phyloP scores from a whole-genome alignment of 2,113 vertebrate genomes.

The Coryphaenoides rupestris region DNA sequence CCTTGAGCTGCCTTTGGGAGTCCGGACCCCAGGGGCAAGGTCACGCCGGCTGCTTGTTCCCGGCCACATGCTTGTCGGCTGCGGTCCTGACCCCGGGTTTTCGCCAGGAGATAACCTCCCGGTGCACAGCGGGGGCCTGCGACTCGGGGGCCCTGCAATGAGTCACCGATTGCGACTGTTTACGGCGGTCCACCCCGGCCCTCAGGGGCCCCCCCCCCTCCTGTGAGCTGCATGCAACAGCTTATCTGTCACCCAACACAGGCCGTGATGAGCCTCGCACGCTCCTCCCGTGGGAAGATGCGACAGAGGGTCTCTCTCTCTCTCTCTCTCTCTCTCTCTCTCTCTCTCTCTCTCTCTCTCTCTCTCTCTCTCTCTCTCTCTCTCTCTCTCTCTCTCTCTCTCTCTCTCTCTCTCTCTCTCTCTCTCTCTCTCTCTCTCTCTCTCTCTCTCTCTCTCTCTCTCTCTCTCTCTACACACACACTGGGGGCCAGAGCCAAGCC shows the following conservation, averaged over 20 bases:
- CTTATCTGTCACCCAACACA: slow-evolving; percentile 53
- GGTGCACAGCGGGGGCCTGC: slow-evolving; percentile 44
- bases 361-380: no score
- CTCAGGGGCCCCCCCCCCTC: not conserved
- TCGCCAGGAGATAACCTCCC: slow-evolving; percentile 57
- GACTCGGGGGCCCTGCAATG: slow-evolving; percentile 34
- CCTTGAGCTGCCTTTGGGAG: slow-evolving; percentile 44
- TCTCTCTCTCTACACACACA: slow-evolving; percentile 40
- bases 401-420: no score
- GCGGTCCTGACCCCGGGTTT: slow-evolving; percentile 46
- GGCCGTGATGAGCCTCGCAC: slow-evolving; percentile 19
- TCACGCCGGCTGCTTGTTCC: slow-evolving; percentile 37
- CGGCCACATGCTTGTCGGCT: slow-evolving; percentile 47
- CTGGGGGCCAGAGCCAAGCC: slow-evolving; percentile 4
- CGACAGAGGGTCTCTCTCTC: slow-evolving; percentile 28
- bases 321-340: no score
- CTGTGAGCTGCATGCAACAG: slow-evolving; percentile 21
- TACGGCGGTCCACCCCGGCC: slow-evolving; percentile 41
- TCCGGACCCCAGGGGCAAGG: slow-evolving; percentile 54
- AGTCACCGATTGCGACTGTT: slow-evolving; percentile 62
- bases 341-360: no score
- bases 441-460: no score
- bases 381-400: no score
- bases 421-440: no score
- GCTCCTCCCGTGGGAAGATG: slow-evolving; percentile 32